phyloP scores from a whole-genome alignment of 2,113 vertebrate species.

The Oreotragus oreotragus region DNA sequence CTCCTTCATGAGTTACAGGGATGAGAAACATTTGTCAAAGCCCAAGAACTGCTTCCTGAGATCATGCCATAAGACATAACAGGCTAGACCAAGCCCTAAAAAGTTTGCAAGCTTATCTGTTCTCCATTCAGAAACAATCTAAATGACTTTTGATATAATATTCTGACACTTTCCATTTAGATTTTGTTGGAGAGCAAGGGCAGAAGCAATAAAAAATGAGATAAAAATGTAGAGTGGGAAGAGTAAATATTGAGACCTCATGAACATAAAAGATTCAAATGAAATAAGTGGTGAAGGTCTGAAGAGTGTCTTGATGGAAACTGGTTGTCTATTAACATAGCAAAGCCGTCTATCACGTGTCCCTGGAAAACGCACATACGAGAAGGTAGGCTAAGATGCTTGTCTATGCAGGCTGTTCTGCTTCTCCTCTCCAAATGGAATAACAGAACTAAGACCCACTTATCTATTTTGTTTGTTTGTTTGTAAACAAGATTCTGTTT shows the following conservation, averaged over 20 bases:
- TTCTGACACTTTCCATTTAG: constrained; percentile 23
- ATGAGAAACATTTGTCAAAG: background rate
- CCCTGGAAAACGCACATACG: fast-evolving
- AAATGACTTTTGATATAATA: background rate
- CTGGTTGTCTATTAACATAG: background rate
- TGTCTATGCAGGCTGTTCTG: fast-evolving
- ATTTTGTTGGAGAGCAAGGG: background rate
- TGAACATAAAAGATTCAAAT: background rate
- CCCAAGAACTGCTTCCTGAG: background rate
- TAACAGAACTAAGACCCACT: background rate
- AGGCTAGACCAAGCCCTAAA: background rate
- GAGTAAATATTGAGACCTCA: background rate
- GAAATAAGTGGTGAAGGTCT: background rate
- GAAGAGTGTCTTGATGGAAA: background rate
- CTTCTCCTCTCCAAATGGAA: background rate
- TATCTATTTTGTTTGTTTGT: background rate
- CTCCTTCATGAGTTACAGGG: background rate
- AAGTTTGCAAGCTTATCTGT: background rate
- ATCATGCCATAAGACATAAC: background rate
- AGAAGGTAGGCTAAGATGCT: background rate
- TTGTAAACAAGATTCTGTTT: background rate
- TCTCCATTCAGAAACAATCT: background rate
- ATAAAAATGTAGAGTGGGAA: background rate
- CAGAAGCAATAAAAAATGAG: constrained; percentile 1
- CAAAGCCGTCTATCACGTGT: background rate